These are phyloP conservation scores for Hartigia nigra DNA, from an alignment of 2,888 invertebrate genomes.

Conservation along the genomic window DNA sequence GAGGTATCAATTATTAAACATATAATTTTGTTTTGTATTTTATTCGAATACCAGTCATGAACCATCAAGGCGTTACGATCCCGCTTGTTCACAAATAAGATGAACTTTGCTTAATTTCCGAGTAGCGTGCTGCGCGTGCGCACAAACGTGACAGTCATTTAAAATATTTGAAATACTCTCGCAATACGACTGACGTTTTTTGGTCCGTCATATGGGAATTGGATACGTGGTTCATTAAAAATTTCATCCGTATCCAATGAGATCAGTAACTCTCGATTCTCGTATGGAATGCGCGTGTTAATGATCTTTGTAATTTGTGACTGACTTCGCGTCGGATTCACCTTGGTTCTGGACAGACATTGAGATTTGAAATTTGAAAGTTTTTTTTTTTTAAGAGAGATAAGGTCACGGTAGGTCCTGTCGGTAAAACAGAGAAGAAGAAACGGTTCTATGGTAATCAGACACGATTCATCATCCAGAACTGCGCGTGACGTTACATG, in stretches of 20 bases:
- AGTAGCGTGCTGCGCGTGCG: not conserved
- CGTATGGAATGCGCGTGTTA: not conserved
- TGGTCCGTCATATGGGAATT: not conserved
- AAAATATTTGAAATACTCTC: not conserved
- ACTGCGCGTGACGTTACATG: not conserved
- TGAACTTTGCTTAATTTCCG: not conserved
- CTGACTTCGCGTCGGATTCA: not conserved
- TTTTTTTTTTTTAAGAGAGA: not conserved
- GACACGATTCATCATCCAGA: not conserved
- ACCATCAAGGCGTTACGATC: not conserved
- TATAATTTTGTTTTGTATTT: not conserved
- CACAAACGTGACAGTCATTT: not conserved
- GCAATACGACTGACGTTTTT: not conserved
- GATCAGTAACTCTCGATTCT: not conserved
- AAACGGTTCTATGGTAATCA: not conserved
- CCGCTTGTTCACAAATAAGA: not conserved
- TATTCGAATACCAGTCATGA: not conserved
- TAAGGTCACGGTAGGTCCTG: not conserved
- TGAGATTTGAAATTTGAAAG: not conserved
- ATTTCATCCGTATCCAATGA: not conserved
- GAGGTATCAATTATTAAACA: not conserved
- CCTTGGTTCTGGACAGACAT: not conserved
- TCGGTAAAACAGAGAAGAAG: not conserved
- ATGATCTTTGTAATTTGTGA: not conserved
- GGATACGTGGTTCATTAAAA: not conserved